Percentiles rank a stretch among this genome's conserved stretches.
Conservation (phyloP, 92 coral and sea anemone genomes). For the Pocillopora grandis region DNA sequence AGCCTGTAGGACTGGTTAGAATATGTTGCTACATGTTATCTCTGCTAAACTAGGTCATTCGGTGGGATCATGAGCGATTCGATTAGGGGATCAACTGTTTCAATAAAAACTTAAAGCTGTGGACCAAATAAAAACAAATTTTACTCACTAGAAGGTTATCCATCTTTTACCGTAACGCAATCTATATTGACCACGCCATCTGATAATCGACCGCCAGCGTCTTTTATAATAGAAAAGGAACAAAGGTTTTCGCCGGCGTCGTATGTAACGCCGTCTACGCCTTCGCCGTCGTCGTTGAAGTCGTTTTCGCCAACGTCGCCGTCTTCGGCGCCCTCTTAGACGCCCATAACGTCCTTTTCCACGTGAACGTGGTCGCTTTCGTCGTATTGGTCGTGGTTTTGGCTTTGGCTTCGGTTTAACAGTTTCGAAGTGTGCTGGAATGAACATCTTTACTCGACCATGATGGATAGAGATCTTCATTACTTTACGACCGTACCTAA, state of each 20-base stretch:
- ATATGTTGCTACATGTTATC: too few species aligned
- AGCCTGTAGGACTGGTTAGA: too few species aligned
- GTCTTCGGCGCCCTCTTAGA: slow-evolving; percentile 14
- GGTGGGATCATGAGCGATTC: too few species aligned
- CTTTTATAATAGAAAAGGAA: slow-evolving; percentile 23
- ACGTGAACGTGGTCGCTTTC: slow-evolving; percentile 4
- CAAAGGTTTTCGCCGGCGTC: slow-evolving; percentile 20
- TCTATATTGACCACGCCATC: slow-evolving; percentile 24
- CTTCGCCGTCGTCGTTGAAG: slow-evolving; percentile 35
- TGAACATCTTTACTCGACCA: slow-evolving; percentile 5
- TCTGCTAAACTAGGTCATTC: too few species aligned
- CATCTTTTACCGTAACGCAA: slow-evolving; percentile 29
- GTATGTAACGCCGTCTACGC: slow-evolving; percentile 31
- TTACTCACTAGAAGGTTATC: slow-evolving; percentile 27
- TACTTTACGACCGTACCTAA: neutral
- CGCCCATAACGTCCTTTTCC: slow-evolving; percentile 28
- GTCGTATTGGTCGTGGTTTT: slow-evolving; percentile 7
- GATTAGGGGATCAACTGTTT: too few species aligned
- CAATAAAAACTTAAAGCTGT: too few species aligned
- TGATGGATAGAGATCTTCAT: neutral
- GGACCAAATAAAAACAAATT: neutral
- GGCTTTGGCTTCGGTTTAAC: slow-evolving; percentile 8
- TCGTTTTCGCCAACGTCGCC: slow-evolving; percentile 30
- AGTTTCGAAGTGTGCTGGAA: slow-evolving; percentile 11
- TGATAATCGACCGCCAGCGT: slow-evolving; percentile 30